phyloP scores from a whole-genome alignment of 2,888 invertebrate species.

The Phengaris alcon region DNA sequence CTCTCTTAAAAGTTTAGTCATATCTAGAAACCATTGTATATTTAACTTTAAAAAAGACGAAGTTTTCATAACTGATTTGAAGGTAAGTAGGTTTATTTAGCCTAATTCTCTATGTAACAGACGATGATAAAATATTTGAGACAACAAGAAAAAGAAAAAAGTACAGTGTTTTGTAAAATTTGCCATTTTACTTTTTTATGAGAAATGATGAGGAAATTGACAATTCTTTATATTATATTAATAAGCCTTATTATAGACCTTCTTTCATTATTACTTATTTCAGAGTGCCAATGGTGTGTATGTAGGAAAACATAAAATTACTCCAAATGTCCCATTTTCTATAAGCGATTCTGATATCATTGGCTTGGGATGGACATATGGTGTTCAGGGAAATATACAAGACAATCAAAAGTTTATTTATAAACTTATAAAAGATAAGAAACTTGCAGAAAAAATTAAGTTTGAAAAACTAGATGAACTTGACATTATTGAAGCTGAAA shows the following conservation, averaged over 20 bases:
- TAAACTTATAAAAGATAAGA: conserved; percentile 51
- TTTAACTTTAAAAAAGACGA: conserved; percentile 52
- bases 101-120: conserved; percentile 1
- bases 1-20: conserved; percentile 58
- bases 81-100: conserved; percentile 46
- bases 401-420: conserved; percentile 65
- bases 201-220: no score
- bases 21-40: conserved; percentile 67
- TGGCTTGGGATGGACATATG: conserved; percentile 74
- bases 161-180: no score
- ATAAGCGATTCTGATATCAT: conserved; percentile 70
- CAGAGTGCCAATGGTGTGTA: conserved; percentile 82
- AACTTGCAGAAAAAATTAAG: conserved; percentile 47
- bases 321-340: conserved; percentile 51
- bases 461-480: conserved; percentile 56
- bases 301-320: conserved; percentile 68
- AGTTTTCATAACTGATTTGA: conserved; percentile 59
- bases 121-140: background rate
- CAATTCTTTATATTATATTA: no score
- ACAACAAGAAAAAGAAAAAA: background rate
- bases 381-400: conserved; percentile 49
- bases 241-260: background rate
- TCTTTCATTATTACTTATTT: conserved; percentile 41
- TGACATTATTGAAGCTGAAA: conserved; percentile 50
- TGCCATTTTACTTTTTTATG: no score